Evolutionary conservation across 2,797 vertebrate species (phyloP).

Genomic region (Rhodeus uyekii): DNA sequence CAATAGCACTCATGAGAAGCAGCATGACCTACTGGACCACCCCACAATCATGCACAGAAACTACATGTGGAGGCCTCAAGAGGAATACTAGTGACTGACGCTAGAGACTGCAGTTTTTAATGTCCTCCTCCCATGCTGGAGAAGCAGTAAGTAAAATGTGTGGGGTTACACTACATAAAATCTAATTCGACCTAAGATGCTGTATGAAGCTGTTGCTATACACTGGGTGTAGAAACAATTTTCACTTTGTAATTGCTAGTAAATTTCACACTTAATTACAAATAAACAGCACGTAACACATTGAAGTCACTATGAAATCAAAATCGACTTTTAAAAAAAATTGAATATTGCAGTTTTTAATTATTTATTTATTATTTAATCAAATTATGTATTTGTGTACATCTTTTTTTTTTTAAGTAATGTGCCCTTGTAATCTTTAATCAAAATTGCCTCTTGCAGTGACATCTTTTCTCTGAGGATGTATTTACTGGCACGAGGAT

Average conservation of each 20-base stretch:
- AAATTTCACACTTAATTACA: background rate
- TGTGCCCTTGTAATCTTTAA: too few species aligned
- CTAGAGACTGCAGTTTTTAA: background rate
- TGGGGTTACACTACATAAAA: background rate
- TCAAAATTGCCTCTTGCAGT: too few species aligned
- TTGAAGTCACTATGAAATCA: background rate
- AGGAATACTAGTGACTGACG: background rate
- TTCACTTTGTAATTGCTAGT: background rate
- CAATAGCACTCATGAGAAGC: slow-evolving; percentile 11
- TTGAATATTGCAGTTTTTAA: background rate
- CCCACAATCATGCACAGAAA: background rate
- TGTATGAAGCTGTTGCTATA: background rate
- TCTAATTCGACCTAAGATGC: background rate
- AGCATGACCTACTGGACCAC: background rate
- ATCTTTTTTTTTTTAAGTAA: background rate
- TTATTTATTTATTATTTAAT: too few species aligned
- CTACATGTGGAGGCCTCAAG: too few species aligned
- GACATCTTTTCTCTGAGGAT: too few species aligned
- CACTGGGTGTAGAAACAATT: background rate
- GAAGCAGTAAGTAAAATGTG: too few species aligned
- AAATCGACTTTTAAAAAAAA: background rate
- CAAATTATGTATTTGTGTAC: background rate
- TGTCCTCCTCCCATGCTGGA: too few species aligned
- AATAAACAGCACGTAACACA: background rate
- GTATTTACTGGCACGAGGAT: too few species aligned